Evolutionary conservation across 2,797 vertebrate species (phyloP), one percentile per base, ranked within the genome.

Genomic region (Hippoglossus hippoglossus): DNA sequence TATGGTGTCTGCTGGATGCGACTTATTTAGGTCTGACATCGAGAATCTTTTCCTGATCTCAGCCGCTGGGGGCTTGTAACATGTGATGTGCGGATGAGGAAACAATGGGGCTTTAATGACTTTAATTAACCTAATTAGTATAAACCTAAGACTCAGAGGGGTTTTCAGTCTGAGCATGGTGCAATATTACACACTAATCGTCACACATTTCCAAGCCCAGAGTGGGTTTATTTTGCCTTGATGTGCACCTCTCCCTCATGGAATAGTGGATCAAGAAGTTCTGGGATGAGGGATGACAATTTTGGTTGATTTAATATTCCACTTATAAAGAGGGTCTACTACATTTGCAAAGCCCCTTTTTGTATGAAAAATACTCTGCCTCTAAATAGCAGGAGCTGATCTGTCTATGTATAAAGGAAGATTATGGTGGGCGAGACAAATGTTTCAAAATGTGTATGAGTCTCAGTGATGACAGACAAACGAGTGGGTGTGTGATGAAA

Each of bases 61-160:
- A 25, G 19, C 24, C 2, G 44, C 15, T 13, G 24, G 12, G 2
- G 18, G 10, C 13, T 52, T 63, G 47, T 22, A 31, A 54, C 24
- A 53, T 22, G n/a, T 28, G 53, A n/a, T 21, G 12, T 34, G 46
- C 19, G 19, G 53, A 50, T 65, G 22, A 52, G 15, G 4, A 46
- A 44, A 52, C 53, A 46, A 39, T 39, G 12, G 12, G 36, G n/a
- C 16, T 36, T 31, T 34, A 75, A 63, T 59, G 6, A 26, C 19
- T 24, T 58, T 44, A 63, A 57, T 75, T 11, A 56, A 58, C 16
- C 39, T 53, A 65, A 53, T 65, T 47, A 18, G 22, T 19, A 24
- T 41, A 15, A 57, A 44, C 7, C 11, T 28, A 24, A 50, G 11
- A 34, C 60, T 11, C 49, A 41, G 31, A 18, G 28, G 56, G 67